Base-by-base conservation (phyloP, 2,797 vertebrate species). In the Sitta carolinensis region DNA sequence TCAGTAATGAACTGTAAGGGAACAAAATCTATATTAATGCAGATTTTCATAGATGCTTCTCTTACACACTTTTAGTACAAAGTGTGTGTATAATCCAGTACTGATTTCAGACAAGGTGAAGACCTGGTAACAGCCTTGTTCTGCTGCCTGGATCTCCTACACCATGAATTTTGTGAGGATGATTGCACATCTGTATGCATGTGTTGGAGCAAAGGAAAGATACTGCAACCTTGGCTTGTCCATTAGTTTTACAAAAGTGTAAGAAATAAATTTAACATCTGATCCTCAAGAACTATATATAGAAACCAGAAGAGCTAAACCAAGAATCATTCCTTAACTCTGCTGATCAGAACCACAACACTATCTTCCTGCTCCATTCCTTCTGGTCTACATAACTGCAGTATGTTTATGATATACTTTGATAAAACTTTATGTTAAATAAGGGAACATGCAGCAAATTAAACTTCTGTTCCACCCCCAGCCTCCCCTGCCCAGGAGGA, bases 181-280 rank as follows among this genome's bases (percentile, higher is more conserved):
- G 36, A 58, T 0, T 42, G 21, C 4, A 19, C 12, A 57, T 14
- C 27, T 38, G 0, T 1, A 16, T 22, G 51, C 26, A 22, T 1
- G 30, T 50, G 36, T 45, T 43, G 13, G 45, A 90, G n/a, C 20
- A 72, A 93, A 87, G n/a, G 2, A 27, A 74, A 85, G 17, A 32
- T 15, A 45, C 0, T 15, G 29, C 61, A 79, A 20, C 3, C 23
- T 26, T 45, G 19, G 22, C 30, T 64, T 67, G 34, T 27, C 62
- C 4, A 1, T 51, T 20, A 66, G 34, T 51, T 91, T 63, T 50
- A 83, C 12, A 4, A 0, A 70, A 84, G 17, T 4, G 7, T n/a
- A n/a, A 68, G 40, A 51, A 43, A 51, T 7, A 5, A 14, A 54
- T 48, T 84, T 55, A 66, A 32, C 25, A 52, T 32, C 51, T 67